phyloP scores from a whole-genome alignment of 1,140 invertebrate genomes.

The Drosophila mauritiana region DNA sequence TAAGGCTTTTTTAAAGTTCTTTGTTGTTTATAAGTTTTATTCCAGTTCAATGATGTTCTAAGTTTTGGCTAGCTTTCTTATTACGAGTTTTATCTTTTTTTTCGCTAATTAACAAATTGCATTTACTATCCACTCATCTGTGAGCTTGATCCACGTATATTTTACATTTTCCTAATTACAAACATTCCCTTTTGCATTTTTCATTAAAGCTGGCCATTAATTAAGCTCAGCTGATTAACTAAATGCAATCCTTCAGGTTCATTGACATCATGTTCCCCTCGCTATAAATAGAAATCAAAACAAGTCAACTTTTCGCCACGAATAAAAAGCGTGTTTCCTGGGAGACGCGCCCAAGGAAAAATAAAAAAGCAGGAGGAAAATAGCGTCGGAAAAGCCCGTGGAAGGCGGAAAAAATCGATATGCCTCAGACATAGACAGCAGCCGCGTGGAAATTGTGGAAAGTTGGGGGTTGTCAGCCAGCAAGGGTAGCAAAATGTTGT shows the following conservation, averaged over 20 bases:
- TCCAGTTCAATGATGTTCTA: not conserved
- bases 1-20: not conserved
- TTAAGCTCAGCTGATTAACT: conserved; percentile 36
- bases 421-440: conserved; percentile 74
- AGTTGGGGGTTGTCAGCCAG: conserved; percentile 48
- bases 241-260: conserved; percentile 47
- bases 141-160: too few relatives aligned
- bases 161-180: not conserved
- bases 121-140: not conserved
- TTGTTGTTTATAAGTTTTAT: not conserved
- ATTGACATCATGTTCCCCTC: conserved; percentile 37
- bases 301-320: conserved; percentile 46
- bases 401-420: conserved; percentile 77
- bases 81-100: not conserved
- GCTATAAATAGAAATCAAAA: conserved; percentile 63
- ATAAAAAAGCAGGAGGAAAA: conserved; percentile 15
- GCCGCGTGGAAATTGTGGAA: conserved; percentile 45
- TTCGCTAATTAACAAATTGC: not conserved
- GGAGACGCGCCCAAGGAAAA: conserved; percentile 63
- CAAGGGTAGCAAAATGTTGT: conserved; percentile 80
- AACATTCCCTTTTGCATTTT: not conserved
- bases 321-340: conserved; percentile 57
- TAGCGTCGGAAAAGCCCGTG: conserved; percentile 29
- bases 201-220: conserved; percentile 9
- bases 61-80: too few relatives aligned